Evolutionary conservation across 2,888 invertebrate species (phyloP).

Genomic region (Diabrotica balteata): DNA sequence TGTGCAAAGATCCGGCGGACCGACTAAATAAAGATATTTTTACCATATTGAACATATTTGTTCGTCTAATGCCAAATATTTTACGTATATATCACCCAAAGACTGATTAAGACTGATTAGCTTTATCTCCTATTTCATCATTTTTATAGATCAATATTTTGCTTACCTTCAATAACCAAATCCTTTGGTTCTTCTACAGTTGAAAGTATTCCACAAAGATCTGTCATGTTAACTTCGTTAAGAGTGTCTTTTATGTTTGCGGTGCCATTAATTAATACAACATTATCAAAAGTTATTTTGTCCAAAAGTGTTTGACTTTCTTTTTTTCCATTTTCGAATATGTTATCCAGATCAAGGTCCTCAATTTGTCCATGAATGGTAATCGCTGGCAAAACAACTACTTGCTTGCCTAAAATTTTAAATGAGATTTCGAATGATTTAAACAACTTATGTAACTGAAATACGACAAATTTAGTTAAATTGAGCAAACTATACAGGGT

Average conservation of each 20-base stretch:
- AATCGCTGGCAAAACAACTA: constrained; percentile 42
- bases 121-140: too few species aligned
- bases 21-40: too few species aligned
- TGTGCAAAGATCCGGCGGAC: too few species aligned
- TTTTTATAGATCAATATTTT: neutral
- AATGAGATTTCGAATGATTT: too few species aligned
- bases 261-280: constrained; percentile 51
- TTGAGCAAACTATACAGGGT: too few species aligned
- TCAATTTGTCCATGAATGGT: constrained; percentile 53
- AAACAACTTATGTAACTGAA: too few species aligned
- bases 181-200: constrained; percentile 45
- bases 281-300: constrained; percentile 52
- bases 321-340: constrained; percentile 48
- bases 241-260: constrained; percentile 41
- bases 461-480: too few species aligned
- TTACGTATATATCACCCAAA: too few species aligned
- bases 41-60: too few species aligned
- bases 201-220: constrained; percentile 52
- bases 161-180: constrained; percentile 54
- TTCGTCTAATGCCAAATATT: too few species aligned
- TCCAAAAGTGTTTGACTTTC: constrained; percentile 44
- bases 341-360: constrained; percentile 60
- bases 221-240: constrained; percentile 50
- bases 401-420: constrained; percentile 30
- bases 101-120: too few species aligned